Percentiles rank a stretch among this genome's conserved stretches.
Conservation (phyloP, 2,888 invertebrate genomes). For the Caenorhabditis sulstoni region DNA sequence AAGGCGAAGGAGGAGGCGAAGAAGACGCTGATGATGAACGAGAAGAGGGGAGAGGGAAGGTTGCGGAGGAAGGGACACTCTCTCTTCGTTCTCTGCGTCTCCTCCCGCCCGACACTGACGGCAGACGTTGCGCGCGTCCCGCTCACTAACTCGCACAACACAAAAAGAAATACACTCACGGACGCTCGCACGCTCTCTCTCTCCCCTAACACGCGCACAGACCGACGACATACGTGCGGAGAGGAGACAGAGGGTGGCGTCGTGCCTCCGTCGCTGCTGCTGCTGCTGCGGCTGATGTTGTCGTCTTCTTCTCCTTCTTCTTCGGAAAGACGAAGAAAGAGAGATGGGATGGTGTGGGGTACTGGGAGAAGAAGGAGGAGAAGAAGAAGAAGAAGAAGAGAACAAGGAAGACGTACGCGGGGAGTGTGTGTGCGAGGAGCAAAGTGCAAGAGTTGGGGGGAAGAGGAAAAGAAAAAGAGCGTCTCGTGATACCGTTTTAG, state of each 20-base stretch:
- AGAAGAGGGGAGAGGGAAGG: conserved; percentile 17
- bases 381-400: conserved; percentile 8
- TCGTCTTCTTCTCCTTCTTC: conserved; percentile 32
- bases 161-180: conserved; percentile 45
- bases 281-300: conserved; percentile 10
- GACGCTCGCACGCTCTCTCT: conserved; percentile 12
- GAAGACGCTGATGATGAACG: conserved; percentile 28
- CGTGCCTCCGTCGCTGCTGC: conserved; percentile 29
- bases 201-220: conserved; percentile 27
- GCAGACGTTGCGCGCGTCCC: conserved; percentile 19
- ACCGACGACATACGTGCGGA: conserved; percentile 28
- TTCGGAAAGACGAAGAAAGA: conserved; percentile 14
- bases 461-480: no score
- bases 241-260: conserved; percentile 48
- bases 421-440: conserved; percentile 25
- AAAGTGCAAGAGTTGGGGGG: conserved; percentile 45
- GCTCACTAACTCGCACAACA: conserved; percentile 31
- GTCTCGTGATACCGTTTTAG: conserved; percentile 44
- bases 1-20: conserved; percentile 19
- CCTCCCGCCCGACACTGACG: conserved; percentile 16
- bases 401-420: conserved; percentile 26
- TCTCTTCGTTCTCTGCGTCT: neutral
- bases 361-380: conserved; percentile 10
- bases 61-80: conserved; percentile 6
- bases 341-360: conserved; percentile 17